Evolutionary conservation across 2,797 vertebrate genomes (phyloP).

Genomic region (Urosaurus nigricauda): DNA sequence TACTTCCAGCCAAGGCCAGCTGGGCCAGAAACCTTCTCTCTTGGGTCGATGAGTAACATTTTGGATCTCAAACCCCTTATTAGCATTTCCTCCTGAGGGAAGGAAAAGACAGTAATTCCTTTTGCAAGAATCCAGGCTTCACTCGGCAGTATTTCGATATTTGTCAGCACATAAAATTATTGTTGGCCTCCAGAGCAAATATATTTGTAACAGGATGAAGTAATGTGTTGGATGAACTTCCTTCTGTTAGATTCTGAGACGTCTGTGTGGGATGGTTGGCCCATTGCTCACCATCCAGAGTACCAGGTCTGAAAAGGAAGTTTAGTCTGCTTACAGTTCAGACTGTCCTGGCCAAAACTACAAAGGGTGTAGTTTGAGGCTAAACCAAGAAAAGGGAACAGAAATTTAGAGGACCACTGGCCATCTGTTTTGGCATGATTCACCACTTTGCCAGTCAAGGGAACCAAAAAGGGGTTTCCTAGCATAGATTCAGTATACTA

Average conservation of each 20-base stretch:
- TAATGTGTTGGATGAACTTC: conserved; percentile 28
- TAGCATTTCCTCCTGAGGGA: neutral
- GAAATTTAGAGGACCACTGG: neutral
- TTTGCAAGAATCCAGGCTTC: conserved; percentile 52
- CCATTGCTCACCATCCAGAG: conserved; percentile 35
- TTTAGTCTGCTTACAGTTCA: conserved; percentile 5
- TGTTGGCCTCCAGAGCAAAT: conserved; percentile 51
- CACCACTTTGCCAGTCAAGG: neutral
- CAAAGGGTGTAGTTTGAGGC: conserved; percentile 3
- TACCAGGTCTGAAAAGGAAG: conserved; percentile 48
- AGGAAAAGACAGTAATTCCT: conserved; percentile 41
- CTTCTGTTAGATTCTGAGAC: conserved; percentile 33
- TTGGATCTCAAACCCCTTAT: conserved; percentile 51
- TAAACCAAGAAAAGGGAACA: neutral
- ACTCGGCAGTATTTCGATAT: conserved; percentile 33
- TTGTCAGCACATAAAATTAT: conserved; percentile 30
- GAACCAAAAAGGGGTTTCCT: neutral
- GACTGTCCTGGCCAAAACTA: conserved; percentile 41
- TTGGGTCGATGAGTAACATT: conserved; percentile 20
- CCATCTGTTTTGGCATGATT: neutral
- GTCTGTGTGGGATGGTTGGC: conserved; percentile 28
- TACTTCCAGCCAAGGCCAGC: neutral
- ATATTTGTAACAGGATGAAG: conserved; percentile 57
- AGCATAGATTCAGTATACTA: neutral
- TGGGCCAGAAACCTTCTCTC: neutral